A percentile compares a stretch with the other conserved stretches of the same genome.
These are phyloP conservation scores for Colinus virginianus DNA, from an alignment of 2,113 vertebrate genomes.

Conservation along the genomic window DNA sequence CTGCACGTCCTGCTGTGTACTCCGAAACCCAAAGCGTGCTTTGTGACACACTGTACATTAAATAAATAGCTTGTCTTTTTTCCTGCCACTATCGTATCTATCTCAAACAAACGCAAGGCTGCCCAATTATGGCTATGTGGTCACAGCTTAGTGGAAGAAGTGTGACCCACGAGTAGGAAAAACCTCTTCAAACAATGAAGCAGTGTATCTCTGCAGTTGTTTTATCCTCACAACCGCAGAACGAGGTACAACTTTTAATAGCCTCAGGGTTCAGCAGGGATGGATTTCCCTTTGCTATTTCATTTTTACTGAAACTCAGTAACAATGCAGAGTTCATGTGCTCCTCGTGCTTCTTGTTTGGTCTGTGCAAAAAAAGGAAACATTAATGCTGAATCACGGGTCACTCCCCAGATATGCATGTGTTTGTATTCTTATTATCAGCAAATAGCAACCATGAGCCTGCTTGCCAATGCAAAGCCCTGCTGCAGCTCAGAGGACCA, in stretches of 20 bases:
- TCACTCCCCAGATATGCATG: background rate
- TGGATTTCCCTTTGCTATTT: background rate
- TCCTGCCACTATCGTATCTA: background rate
- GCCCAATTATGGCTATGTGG: conserved; percentile 65
- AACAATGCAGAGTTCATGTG: background rate
- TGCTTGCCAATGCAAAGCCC: background rate
- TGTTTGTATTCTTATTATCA: background rate
- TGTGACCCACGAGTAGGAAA: conserved; percentile 16
- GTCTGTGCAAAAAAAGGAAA: background rate
- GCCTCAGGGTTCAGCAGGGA: background rate
- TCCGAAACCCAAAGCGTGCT: background rate
- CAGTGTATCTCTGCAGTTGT: background rate
- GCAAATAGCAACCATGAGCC: background rate
- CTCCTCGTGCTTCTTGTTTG: background rate
- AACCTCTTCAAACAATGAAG: background rate
- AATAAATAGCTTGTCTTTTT: conserved; percentile 35
- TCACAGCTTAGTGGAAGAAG: background rate
- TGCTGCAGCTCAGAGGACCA: background rate
- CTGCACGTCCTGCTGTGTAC: background rate
- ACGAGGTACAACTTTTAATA: background rate
- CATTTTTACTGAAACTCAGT: background rate
- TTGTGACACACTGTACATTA: conserved; percentile 23
- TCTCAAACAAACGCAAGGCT: conserved; percentile 17
- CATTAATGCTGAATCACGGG: conserved; percentile 6
- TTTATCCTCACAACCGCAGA: background rate